A percentile compares a stretch with the other conserved stretches of the same genome.
Conservation (phyloP, 2,888 invertebrate genomes). For the Apantesis nais region DNA sequence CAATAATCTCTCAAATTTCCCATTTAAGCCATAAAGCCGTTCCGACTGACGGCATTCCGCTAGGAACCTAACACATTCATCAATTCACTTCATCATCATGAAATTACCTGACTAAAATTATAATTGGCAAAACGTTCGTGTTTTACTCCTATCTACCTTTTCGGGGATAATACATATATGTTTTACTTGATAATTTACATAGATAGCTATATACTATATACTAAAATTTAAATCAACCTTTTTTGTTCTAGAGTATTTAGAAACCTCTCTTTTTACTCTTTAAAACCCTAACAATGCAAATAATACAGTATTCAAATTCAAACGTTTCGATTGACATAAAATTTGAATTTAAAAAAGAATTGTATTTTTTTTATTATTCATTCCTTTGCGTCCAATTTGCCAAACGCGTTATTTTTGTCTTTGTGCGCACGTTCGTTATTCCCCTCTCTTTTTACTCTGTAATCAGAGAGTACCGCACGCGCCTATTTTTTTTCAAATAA, state of each 20-base stretch:
- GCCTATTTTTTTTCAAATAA: conserved; percentile 12
- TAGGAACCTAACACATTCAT: no score
- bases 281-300: neutral
- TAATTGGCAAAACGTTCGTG: no score
- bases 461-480: conserved; percentile 40
- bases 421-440: conserved; percentile 29
- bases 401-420: conserved; percentile 36
- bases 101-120: no score
- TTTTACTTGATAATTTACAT: neutral
- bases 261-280: no score
- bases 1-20: no score
- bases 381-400: conserved; percentile 40
- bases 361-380: conserved; percentile 13
- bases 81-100: no score
- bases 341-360: conserved; percentile 16
- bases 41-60: no score
- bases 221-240: neutral
- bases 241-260: neutral
- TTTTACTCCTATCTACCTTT: neutral
- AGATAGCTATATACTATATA: neutral
- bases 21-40: no score
- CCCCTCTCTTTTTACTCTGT: conserved; percentile 45
- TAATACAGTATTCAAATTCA: conserved; percentile 2
- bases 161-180: neutral
- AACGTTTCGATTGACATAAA: conserved; percentile 18